Conservation (phyloP, 2,113 vertebrate species). For the Romanogobio albipinnatus region DNA sequence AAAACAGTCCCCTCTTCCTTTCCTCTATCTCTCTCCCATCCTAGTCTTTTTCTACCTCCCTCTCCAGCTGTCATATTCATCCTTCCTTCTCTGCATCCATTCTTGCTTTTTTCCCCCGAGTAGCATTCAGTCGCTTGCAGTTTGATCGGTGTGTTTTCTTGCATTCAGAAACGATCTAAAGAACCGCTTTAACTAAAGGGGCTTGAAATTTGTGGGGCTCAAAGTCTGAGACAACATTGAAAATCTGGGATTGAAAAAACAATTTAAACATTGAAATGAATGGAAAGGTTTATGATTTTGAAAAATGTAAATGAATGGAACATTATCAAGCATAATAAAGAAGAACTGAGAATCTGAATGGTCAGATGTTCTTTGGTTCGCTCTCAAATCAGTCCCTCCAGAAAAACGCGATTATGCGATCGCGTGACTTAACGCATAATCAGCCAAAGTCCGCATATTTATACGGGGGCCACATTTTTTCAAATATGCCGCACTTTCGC, state of each 20-base stretch:
- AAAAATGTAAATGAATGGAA: too few species aligned
- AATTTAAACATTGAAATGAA: not conserved
- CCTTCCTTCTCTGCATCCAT: conserved; percentile 33
- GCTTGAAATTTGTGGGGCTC: not conserved
- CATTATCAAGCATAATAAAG: too few species aligned
- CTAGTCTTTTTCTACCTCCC: conserved; percentile 48
- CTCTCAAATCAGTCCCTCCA: too few species aligned
- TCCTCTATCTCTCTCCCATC: conserved; percentile 31
- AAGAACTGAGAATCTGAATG: not conserved
- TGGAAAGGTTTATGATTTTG: not conserved
- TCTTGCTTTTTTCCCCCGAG: conserved; percentile 3
- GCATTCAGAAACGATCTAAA: conserved; percentile 26
- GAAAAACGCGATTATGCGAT: too few species aligned
- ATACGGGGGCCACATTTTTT: too few species aligned
- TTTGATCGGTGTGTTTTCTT: conserved; percentile 23
- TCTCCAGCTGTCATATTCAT: conserved; percentile 57
- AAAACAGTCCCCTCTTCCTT: conserved; percentile 52
- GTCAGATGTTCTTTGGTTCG: not conserved
- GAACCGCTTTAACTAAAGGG: not conserved
- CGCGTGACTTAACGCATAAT: too few species aligned
- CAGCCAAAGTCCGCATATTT: too few species aligned
- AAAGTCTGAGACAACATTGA: not conserved
- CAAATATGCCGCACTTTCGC: too few species aligned
- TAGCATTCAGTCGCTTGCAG: conserved; percentile 16
- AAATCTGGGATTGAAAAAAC: not conserved